A percentile compares a stretch with the other conserved stretches of the same genome.
Conservation (phyloP, 2,888 invertebrate genomes). For the Acrocera orbiculus region DNA sequence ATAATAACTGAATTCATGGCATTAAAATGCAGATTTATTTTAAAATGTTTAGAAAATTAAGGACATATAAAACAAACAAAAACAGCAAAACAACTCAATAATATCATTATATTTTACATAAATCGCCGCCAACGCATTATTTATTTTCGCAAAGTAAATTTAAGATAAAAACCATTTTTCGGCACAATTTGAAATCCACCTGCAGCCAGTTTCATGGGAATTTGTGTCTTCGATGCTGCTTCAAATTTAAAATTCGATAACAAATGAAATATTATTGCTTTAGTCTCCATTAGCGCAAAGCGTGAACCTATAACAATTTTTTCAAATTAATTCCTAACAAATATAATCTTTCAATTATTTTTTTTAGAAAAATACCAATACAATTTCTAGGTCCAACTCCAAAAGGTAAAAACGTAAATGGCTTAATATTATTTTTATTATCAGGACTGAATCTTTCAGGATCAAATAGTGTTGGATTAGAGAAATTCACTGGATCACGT, state of each 20-base stretch:
- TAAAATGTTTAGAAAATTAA: no score
- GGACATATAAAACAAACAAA: no score
- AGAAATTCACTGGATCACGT: conserved; percentile 34
- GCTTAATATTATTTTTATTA: conserved; percentile 34
- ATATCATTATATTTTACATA: no score
- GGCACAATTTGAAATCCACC: background rate
- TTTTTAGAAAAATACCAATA: conserved; percentile 32
- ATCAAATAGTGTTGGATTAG: conserved; percentile 38
- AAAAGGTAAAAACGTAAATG: conserved; percentile 36
- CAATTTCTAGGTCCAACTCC: conserved; percentile 44
- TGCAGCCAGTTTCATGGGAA: conserved; percentile 5
- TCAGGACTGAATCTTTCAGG: conserved; percentile 41
- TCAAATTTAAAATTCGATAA: conserved; percentile 8
- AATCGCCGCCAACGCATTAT: no score
- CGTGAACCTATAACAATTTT: conserved; percentile 6
- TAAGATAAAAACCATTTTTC: background rate
- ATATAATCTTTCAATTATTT: no score
- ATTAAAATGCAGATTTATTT: no score
- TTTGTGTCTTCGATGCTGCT: conserved; percentile 5
- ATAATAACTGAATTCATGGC: no score
- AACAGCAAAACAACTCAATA: no score
- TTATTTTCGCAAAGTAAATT: background rate
- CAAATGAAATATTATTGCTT: conserved; percentile 8
- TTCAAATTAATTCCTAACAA: no score
- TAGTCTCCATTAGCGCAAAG: conserved; percentile 10